Percentiles rank a stretch among this genome's conserved stretches.
Conservation (phyloP, 2,797 vertebrate species). For the Fratercula arctica region DNA sequence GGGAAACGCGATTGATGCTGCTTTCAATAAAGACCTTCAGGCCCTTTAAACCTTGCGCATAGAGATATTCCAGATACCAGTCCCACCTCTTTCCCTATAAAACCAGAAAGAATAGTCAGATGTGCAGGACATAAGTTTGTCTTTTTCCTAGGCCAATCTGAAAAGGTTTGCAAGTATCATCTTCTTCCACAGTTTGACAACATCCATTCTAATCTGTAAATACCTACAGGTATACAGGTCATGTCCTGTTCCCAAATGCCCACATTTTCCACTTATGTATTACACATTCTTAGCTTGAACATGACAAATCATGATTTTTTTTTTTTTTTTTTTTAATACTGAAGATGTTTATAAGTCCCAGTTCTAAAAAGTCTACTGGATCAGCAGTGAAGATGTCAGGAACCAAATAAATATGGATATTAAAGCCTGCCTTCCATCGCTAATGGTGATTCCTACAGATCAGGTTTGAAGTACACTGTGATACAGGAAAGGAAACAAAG, state of each 20-base stretch:
- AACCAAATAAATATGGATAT: not conserved
- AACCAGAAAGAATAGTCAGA: slow-evolving; percentile 50
- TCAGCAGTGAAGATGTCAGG: not conserved
- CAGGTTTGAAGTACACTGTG: not conserved
- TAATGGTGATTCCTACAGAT: not conserved
- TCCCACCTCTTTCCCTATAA: slow-evolving; percentile 83
- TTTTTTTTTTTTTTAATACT: not conserved
- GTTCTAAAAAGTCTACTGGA: not conserved
- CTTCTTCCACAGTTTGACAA: not conserved
- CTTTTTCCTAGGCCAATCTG: not conserved
- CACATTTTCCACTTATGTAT: not conserved
- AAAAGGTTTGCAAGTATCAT: not conserved
- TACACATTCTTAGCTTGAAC: not conserved
- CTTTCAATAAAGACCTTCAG: slow-evolving; percentile 84
- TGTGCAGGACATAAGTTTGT: not conserved
- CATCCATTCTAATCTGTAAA: not conserved
- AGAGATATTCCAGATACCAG: slow-evolving; percentile 91
- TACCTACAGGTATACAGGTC: not conserved
- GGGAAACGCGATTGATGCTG: slow-evolving; percentile 75
- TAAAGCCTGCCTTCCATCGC: not conserved
- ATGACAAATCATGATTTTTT: not conserved
- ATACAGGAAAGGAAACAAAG: not conserved
- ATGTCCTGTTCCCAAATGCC: not conserved
- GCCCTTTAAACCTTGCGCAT: slow-evolving; percentile 83
- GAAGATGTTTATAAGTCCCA: not conserved